Percentiles rank a stretch among this genome's conserved stretches.
phyloP scores from a whole-genome alignment of 1,140 invertebrate species.

The Cherax destructor region DNA sequence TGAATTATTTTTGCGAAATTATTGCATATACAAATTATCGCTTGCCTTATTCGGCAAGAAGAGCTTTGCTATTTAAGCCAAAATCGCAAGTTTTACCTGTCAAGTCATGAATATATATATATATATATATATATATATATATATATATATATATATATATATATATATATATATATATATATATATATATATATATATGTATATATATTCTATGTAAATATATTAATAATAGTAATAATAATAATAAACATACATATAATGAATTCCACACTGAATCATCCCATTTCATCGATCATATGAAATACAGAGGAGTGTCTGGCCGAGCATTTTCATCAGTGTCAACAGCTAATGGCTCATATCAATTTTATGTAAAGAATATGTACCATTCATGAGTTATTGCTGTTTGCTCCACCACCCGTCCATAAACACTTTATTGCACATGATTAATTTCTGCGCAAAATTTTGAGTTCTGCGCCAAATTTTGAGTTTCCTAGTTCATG shows the following conservation, averaged over 20 bases:
- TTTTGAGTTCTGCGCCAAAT: too few species aligned
- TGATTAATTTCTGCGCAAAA: too few species aligned
- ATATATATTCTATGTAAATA: too few species aligned
- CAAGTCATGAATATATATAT: too few species aligned
- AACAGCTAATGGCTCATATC: neutral
- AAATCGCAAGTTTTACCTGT: too few species aligned
- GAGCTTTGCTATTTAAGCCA: too few species aligned
- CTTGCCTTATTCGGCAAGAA: too few species aligned
- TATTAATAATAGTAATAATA: too few species aligned
- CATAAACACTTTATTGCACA: neutral
- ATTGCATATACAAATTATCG: too few species aligned
- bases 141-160: neutral
- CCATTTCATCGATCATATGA: neutral
- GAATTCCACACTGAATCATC: neutral
- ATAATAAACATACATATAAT: neutral
- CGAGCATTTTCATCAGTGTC: neutral
- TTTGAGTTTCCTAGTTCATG: too few species aligned
- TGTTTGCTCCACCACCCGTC: neutral
- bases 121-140: constrained; percentile 1
- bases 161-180: constrained; percentile 22
- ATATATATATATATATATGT: constrained; percentile 3
- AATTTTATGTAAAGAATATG: constrained; percentile 1
- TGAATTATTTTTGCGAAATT: too few species aligned
- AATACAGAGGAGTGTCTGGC: neutral
- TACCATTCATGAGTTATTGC: neutral